These are phyloP conservation scores for Lapara coniferarum DNA, from an alignment of 2,888 invertebrate genomes.

Conservation along the genomic window DNA sequence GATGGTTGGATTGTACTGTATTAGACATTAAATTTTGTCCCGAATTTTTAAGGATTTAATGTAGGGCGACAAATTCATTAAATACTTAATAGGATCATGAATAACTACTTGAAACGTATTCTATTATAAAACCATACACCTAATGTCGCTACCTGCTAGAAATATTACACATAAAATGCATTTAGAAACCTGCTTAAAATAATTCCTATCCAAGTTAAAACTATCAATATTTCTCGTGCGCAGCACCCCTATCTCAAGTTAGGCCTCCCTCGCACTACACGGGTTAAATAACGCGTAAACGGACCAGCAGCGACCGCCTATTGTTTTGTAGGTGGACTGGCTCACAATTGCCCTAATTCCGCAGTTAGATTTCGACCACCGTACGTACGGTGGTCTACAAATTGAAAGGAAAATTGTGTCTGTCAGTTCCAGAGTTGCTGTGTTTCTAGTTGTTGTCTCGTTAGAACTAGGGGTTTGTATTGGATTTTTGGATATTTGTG, in stretches of 20 bases:
- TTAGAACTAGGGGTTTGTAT: background rate
- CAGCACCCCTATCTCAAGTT: constrained; percentile 29
- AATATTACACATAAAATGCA: too few species aligned
- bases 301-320: constrained; percentile 29
- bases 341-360: constrained; percentile 35
- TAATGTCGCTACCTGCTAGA: too few species aligned
- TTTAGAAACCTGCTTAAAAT: too few species aligned
- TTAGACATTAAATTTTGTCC: too few species aligned
- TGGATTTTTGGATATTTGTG: background rate
- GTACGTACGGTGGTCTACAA: constrained; percentile 30
- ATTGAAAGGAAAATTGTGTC: constrained; percentile 31
- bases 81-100: too few species aligned
- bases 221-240: background rate
- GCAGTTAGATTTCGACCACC: constrained; percentile 18
- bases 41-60: too few species aligned
- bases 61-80: too few species aligned
- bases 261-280: constrained; percentile 31
- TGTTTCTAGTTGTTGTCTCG: constrained; percentile 15
- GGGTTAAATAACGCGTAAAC: constrained; percentile 39
- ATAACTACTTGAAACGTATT: too few species aligned
- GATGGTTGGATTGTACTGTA: too few species aligned
- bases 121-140: too few species aligned
- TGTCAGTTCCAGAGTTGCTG: constrained; percentile 29
- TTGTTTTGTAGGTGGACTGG: constrained; percentile 30
- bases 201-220: background rate